Percentiles rank a stretch among this genome's conserved stretches.
phyloP scores from a whole-genome alignment of 2,888 invertebrate genomes.

The Podotricha telesiphe region DNA sequence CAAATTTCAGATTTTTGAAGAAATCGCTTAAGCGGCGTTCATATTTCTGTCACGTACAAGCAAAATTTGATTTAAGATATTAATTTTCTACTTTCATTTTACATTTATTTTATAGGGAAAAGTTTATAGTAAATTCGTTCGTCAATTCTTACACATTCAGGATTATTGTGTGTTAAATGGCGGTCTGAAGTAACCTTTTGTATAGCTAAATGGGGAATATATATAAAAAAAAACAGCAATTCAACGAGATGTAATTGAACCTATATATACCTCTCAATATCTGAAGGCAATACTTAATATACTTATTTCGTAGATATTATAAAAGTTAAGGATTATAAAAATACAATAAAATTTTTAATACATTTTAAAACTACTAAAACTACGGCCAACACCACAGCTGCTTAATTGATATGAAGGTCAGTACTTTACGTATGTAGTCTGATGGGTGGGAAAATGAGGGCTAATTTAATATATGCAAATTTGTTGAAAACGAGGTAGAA shows the following conservation, averaged over 20 bases:
- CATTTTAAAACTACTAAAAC: too few species aligned
- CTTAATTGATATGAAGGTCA: conserved; percentile 27
- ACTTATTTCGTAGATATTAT: background rate
- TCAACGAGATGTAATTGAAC: background rate
- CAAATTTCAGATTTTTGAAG: conserved; percentile 31
- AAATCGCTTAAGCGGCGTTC: background rate
- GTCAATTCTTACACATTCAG: too few species aligned
- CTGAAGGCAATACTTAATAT: background rate
- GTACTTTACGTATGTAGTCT: conserved; percentile 23
- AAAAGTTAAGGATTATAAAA: conserved; percentile 4
- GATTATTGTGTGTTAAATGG: too few species aligned
- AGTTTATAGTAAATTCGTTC: too few species aligned
- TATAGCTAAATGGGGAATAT: too few species aligned
- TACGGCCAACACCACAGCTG: conserved; percentile 7
- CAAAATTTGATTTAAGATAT: too few species aligned
- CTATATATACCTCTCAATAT: background rate
- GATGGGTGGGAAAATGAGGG: conserved; percentile 43
- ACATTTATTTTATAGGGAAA: too few species aligned
- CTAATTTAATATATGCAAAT: conserved; percentile 17
- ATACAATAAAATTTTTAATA: conserved; percentile 3
- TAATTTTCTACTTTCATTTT: too few species aligned
- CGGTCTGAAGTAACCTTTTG: too few species aligned
- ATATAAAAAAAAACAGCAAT: too few species aligned
- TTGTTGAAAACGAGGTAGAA: background rate
- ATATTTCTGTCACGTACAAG: background rate